Percentiles rank a stretch among this genome's conserved stretches.
Conservation (phyloP, 92 coral and sea anemone species). For the Parazoanthus swiftii region DNA sequence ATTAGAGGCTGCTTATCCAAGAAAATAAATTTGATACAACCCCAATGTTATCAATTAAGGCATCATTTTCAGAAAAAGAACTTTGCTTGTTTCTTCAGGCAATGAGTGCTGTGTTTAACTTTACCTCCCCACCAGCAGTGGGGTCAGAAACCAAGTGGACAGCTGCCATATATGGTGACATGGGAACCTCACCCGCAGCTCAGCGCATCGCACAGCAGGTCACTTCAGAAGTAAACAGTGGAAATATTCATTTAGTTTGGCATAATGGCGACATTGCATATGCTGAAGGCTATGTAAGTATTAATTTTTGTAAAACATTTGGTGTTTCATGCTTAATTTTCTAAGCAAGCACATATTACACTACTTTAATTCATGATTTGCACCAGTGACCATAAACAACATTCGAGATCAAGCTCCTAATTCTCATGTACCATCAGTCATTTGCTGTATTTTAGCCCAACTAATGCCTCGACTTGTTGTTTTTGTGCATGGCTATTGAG, state of each 20-base stretch:
- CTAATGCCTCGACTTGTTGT: no score
- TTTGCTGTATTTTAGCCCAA: no score
- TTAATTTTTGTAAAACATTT: no score
- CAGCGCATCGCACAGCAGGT: slow-evolving; percentile 66
- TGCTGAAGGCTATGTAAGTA: slow-evolving; percentile 80
- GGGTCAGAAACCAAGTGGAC: slow-evolving; percentile 66
- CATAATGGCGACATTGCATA: slow-evolving; percentile 87
- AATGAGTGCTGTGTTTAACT: slow-evolving; percentile 61
- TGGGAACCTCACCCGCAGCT: slow-evolving; percentile 76
- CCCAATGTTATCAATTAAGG: neutral
- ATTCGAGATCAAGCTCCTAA: no score
- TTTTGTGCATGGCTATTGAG: no score
- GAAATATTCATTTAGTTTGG: slow-evolving; percentile 67
- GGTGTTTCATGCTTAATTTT: no score
- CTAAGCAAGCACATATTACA: no score
- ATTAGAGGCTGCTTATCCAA: no score
- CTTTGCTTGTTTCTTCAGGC: slow-evolving; percentile 38
- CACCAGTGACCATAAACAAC: no score
- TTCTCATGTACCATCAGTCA: no score
- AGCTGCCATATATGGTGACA: slow-evolving; percentile 85
- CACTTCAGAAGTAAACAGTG: slow-evolving; percentile 62
- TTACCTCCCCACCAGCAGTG: slow-evolving; percentile 53
- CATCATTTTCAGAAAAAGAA: neutral
- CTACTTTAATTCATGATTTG: no score
- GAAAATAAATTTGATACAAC: no score